Evolutionary conservation across 1,140 invertebrate species (phyloP), one percentile per base, ranked within the genome.

Genomic region (Telenomus remus): DNA sequence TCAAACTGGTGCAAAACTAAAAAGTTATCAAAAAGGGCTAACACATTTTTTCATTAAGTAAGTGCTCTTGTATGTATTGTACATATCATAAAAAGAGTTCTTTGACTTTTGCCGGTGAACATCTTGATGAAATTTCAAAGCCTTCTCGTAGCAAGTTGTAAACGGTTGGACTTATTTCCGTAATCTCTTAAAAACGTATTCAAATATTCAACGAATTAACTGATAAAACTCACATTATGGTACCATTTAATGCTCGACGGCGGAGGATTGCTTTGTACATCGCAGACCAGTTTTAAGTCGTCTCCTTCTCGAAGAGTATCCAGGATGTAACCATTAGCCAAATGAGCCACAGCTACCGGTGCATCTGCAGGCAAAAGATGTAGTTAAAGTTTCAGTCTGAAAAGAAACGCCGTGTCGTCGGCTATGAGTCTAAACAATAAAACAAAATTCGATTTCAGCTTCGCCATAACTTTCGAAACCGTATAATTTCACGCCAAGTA

Each of bases 221-320:
- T 66, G 56, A 59, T 61, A 37, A 50, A 49, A 90, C 90, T 91
- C 82, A 91, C 91, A 77, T 90, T 84, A 76, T 90, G 90, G 71
- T 89, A 90, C 91, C 91, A 91, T 47, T 85, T 83, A 71, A 91
- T 89, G 57, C 76, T 86, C 35, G 86, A 86, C 16, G 90, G 87
- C 55, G 81, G 82, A 1, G 91, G 91, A 69, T 90, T 90, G 60
- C 91, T 90, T 37, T 85, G 83, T 53, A 89, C 87, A 61, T 90
- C 85, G 78, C 91, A 92, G 43, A 86, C 79, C 44, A 92, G 84
- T 76, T 88, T 89, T 39, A 92, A 84, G 78, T 91, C 89, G 50
- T 90, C 88, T n/a, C 90, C 91, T 78, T 92, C 91, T 54, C 86
- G 84, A 56, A 86, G 76, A n/a, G 80, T 88, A 53, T 86, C 82